A percentile compares a stretch with the other conserved stretches of the same genome.
Evolutionary conservation across 2,797 vertebrate species (phyloP).

Genomic region (Anabas testudineus): DNA sequence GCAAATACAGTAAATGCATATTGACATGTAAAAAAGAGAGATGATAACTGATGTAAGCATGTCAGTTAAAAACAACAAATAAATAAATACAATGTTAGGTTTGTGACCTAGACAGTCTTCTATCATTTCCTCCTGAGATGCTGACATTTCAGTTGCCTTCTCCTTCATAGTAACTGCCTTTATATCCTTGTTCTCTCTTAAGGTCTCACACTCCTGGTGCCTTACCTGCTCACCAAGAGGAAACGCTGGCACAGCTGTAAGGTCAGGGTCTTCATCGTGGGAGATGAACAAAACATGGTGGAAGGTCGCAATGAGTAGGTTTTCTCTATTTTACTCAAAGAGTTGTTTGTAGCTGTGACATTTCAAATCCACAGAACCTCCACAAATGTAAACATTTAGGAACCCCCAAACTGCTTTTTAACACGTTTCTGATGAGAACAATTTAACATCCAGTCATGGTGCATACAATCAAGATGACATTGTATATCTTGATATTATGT

Average conservation of each 20-base stretch:
- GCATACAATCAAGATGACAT: no score
- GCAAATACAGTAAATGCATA: no score
- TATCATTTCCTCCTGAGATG: neutral
- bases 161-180: neutral
- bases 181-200: neutral
- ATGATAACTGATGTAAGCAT: neutral
- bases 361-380: neutral
- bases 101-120: no score
- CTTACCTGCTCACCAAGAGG: conserved; percentile 84
- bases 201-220: conserved; percentile 88
- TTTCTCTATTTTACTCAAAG: neutral
- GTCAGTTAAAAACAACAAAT: no score
- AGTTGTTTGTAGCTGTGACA: neutral
- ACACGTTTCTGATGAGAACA: no score
- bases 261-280: conserved; percentile 82
- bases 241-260: conserved; percentile 80
- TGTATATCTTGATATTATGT: no score
- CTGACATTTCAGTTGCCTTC: neutral
- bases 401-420: no score
- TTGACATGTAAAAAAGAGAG: neutral
- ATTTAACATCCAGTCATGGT: neutral
- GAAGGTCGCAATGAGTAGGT: conserved; percentile 80
- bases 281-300: conserved; percentile 78
- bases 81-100: no score
- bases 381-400: no score